These are phyloP conservation scores for Bucorvus abyssinicus DNA, from an alignment of 2,797 vertebrate genomes.

Conservation along the genomic window DNA sequence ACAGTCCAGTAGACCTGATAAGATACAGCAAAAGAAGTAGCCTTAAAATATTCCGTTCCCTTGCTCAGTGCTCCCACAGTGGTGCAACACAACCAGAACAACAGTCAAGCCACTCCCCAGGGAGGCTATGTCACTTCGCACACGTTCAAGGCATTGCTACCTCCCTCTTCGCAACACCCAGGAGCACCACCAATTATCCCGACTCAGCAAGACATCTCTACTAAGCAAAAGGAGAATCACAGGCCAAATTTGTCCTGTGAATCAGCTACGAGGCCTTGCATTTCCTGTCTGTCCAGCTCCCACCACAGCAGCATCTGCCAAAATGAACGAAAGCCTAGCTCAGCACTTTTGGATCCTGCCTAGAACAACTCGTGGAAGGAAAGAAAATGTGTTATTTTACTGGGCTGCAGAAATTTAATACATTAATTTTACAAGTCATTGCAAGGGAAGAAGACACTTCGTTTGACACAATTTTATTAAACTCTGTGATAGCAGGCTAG, in stretches of 20 bases:
- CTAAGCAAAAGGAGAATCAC: conserved; percentile 20
- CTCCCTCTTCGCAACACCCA: conserved; percentile 37
- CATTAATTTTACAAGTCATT: neutral
- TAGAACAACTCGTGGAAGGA: conserved; percentile 52
- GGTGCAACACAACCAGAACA: neutral
- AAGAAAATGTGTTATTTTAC: conserved; percentile 14
- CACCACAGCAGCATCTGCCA: conserved; percentile 53
- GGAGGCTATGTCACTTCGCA: neutral
- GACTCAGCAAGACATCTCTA: conserved; percentile 19
- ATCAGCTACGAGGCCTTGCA: conserved; percentile 42
- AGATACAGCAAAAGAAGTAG: neutral
- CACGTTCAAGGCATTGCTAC: neutral
- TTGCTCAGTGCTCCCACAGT: neutral
- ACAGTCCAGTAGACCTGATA: neutral
- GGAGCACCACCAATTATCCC: conserved; percentile 21
- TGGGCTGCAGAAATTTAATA: neutral
- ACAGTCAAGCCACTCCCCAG: neutral
- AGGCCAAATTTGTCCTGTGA: conserved; percentile 36
- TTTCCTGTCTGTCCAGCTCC: conserved; percentile 69
- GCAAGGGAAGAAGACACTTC: neutral
- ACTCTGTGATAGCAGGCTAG: neutral
- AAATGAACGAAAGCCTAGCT: neutral
- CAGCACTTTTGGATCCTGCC: conserved; percentile 55
- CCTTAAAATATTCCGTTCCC: neutral
- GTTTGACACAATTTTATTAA: neutral